A percentile compares a stretch with the other conserved stretches of the same genome.
Evolutionary conservation across 2,797 vertebrate genomes (phyloP).

Genomic region (Pantherophis vulpinus): DNA sequence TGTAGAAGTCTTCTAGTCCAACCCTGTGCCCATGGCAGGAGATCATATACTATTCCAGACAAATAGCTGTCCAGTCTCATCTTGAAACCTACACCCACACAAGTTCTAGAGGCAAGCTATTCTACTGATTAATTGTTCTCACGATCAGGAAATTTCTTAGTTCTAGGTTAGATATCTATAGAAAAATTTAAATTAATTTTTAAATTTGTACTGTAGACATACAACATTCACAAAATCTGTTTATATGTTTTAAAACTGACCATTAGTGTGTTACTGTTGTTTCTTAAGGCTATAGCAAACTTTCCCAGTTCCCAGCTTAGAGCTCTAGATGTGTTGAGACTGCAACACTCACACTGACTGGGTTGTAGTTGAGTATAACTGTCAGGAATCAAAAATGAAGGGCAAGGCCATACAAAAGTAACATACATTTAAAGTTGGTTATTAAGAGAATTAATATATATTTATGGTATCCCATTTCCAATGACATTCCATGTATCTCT

Average conservation of each 20-base stretch:
- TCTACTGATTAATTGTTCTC: neutral
- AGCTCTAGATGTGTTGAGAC: neutral
- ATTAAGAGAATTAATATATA: neutral
- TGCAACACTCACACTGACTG: neutral
- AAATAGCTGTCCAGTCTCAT: neutral
- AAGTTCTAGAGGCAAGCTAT: neutral
- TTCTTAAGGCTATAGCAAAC: neutral
- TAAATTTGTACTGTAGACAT: neutral
- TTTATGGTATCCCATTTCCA: neutral
- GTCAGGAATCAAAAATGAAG: neutral
- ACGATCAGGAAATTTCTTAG: neutral
- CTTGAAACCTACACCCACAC: neutral
- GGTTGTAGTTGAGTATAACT: neutral
- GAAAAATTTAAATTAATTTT: neutral
- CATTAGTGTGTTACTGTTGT: neutral
- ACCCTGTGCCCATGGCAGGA: neutral
- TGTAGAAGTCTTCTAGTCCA: neutral
- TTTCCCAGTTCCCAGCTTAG: neutral
- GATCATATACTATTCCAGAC: neutral
- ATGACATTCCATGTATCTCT: neutral
- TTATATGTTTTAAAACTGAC: neutral
- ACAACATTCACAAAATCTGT: neutral
- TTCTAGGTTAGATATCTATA: neutral
- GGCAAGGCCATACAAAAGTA: neutral
- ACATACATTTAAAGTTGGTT: neutral